A percentile compares a stretch with the other conserved stretches of the same genome.
These are phyloP conservation scores for Parnassius apollo DNA, from an alignment of 2,888 invertebrate species.

Conservation along the genomic window DNA sequence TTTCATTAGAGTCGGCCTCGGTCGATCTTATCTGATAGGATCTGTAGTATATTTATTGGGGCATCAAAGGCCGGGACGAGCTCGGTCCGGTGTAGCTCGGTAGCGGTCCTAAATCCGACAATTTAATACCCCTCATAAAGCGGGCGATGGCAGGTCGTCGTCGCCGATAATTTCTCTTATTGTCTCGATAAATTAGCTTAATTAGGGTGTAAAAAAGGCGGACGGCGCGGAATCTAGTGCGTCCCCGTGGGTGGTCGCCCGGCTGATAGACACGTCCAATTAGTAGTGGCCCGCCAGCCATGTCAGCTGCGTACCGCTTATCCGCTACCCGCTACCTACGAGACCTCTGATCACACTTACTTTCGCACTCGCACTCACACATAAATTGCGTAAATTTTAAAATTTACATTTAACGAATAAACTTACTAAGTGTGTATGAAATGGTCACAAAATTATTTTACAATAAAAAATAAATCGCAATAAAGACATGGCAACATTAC, in stretches of 20 bases:
- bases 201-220: conserved; percentile 76
- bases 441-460: no score
- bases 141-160: conserved; percentile 53
- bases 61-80: conserved; percentile 48
- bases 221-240: conserved; percentile 70
- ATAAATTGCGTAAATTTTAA: no score
- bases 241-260: conserved; percentile 66
- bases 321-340: neutral
- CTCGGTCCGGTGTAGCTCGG: conserved; percentile 64
- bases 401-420: no score
- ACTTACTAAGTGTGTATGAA: no score
- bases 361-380: neutral
- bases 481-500: no score
- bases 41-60: conserved; percentile 71
- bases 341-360: neutral
- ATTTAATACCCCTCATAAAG: conserved; percentile 75
- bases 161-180: conserved; percentile 72
- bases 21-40: conserved; percentile 59
- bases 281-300: conserved; percentile 34
- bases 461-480: no score
- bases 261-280: conserved; percentile 37
- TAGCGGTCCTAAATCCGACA: conserved; percentile 68
- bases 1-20: conserved; percentile 30
- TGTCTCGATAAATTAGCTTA: conserved; percentile 80
- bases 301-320: neutral